Percentiles rank a stretch among this genome's conserved stretches.
Evolutionary conservation across 2,797 vertebrate genomes (phyloP).

Genomic region (Phaenicophaeus curvirostris): DNA sequence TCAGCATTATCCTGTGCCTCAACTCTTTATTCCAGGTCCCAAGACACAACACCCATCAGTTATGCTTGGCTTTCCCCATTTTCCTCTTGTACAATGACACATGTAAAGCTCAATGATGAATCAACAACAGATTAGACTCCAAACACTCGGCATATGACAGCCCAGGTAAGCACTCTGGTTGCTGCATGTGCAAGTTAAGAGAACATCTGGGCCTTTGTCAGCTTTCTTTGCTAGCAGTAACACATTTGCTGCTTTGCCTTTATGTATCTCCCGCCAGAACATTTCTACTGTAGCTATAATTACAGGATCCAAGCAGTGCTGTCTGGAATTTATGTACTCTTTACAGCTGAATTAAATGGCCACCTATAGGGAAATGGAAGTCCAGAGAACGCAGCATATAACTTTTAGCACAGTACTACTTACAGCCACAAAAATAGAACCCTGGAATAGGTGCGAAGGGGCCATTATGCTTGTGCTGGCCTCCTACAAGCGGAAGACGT

Average conservation of each 20-base stretch:
- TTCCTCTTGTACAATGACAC: neutral
- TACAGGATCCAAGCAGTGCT: neutral
- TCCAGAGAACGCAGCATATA: neutral
- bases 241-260: neutral
- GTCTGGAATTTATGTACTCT: neutral
- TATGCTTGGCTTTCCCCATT: neutral
- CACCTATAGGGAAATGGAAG: neutral
- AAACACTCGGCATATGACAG: neutral
- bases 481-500: neutral
- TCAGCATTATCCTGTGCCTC: neutral
- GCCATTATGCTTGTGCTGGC: neutral
- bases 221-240: neutral
- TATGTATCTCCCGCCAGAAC: neutral
- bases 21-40: neutral
- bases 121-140: neutral
- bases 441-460: neutral
- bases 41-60: neutral
- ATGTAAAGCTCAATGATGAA: neutral
- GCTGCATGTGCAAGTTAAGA: neutral
- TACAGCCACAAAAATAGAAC: neutral
- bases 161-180: neutral
- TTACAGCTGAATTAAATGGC: slow-evolving; percentile 27
- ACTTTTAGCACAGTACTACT: neutral
- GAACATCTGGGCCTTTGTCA: neutral
- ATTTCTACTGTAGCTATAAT: neutral